Conservation (phyloP, 2,113 vertebrate genomes). For the Peromyscus californicus region DNA sequence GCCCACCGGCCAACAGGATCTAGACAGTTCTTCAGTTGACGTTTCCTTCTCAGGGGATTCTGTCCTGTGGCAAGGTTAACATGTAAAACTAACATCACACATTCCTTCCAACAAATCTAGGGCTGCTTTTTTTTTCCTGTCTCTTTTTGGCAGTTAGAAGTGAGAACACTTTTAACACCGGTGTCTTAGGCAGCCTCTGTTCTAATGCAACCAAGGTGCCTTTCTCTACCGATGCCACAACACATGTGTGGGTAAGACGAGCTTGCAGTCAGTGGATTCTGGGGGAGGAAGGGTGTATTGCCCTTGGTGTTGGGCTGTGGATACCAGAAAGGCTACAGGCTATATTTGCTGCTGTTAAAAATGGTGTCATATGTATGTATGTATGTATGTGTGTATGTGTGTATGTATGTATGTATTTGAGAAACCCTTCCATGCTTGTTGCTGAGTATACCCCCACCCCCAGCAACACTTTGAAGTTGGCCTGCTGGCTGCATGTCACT, state of each 20-base stretch:
- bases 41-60: not conserved
- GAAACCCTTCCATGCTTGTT: not conserved
- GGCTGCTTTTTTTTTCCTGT: not conserved
- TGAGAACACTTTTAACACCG: not conserved
- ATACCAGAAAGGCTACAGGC: fast-evolving
- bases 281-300: too few species aligned
- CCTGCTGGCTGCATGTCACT: not conserved
- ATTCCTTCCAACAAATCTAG: not conserved
- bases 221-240: not conserved
- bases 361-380: not conserved
- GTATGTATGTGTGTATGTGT: not conserved
- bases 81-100: not conserved
- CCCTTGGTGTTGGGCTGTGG: not conserved
- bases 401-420: not conserved
- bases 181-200: not conserved
- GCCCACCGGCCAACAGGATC: not conserved
- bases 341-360: not conserved
- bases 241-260: fast-evolving
- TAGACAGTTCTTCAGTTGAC: not conserved
- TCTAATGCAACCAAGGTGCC: not conserved
- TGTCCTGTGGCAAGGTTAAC: not conserved
- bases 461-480: not conserved
- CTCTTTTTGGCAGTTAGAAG: not conserved
- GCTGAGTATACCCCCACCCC: not conserved
- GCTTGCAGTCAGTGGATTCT: not conserved